Conservation (phyloP, 1,140 invertebrate species). For the Drosophila albomicans region DNA sequence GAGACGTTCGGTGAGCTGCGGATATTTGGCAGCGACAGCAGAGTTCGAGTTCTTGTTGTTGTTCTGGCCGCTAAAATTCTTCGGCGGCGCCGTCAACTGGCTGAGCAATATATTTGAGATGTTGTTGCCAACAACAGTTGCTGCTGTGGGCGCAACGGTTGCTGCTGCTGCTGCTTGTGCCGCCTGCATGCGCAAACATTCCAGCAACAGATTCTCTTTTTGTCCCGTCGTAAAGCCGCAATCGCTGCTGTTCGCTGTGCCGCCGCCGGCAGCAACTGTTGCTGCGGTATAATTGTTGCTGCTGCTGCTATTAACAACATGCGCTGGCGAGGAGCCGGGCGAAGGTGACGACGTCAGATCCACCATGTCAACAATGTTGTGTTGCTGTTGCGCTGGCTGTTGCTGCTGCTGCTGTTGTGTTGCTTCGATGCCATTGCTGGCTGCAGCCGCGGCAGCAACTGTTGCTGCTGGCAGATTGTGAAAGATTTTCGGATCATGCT, state of each 20-base stretch:
- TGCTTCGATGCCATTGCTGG: conserved; percentile 21
- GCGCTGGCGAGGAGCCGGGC: conserved; percentile 71
- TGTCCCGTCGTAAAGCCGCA: conserved; percentile 34
- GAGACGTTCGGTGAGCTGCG: conserved; percentile 74
- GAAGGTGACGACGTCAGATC: conserved; percentile 80
- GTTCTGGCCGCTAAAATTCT: conserved; percentile 52
- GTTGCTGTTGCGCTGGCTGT: conserved; percentile 30
- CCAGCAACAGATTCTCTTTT: conserved; percentile 45
- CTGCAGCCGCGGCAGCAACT: conserved; percentile 15
- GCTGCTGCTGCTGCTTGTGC: not conserved
- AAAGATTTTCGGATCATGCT: conserved; percentile 80
- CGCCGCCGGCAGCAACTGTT: conserved; percentile 14
- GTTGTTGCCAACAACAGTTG: conserved; percentile 13
- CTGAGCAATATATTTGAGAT: conserved; percentile 61
- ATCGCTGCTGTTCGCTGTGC: conserved; percentile 15
- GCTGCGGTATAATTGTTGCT: conserved; percentile 21
- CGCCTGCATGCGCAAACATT: conserved; percentile 47
- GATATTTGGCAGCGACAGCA: conserved; percentile 62
- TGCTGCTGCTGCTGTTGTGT: conserved; percentile 27
- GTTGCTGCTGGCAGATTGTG: conserved; percentile 60
- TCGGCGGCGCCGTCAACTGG: conserved; percentile 69
- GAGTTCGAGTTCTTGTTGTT: conserved; percentile 20
- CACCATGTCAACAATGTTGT: conserved; percentile 73
- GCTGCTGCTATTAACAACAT: conserved; percentile 26
- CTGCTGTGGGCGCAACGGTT: conserved; percentile 6